A percentile compares a stretch with the other conserved stretches of the same genome.
Evolutionary conservation across 2,113 vertebrate genomes (phyloP).

Genomic region (Bombycilla garrulus): DNA sequence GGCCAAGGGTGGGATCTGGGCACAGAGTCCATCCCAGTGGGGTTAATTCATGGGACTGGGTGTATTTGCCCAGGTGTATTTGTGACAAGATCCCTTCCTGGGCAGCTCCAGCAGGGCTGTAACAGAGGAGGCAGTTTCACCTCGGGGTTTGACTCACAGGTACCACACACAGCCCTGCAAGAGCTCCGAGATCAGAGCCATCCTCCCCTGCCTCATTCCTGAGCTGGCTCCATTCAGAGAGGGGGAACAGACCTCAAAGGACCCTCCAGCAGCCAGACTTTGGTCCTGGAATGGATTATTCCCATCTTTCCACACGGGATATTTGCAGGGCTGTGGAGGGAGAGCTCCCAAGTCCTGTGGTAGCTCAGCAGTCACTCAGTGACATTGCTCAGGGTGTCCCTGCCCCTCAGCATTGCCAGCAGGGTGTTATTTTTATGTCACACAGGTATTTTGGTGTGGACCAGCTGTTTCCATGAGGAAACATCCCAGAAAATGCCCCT

Average conservation of each 20-base stretch:
- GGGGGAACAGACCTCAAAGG: constrained; percentile 4
- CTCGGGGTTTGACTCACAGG: not conserved
- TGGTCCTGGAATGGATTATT: not conserved
- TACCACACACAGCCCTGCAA: not conserved
- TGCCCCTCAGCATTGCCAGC: not conserved
- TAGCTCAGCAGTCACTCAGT: not conserved
- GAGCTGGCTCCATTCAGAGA: not conserved
- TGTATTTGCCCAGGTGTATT: not conserved
- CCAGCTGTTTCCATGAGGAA: not conserved
- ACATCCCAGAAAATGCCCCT: not conserved
- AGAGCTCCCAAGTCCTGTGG: not conserved
- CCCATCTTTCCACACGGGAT: not conserved
- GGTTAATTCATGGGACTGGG: accelerated
- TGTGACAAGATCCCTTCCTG: not conserved
- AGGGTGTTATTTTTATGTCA: not conserved
- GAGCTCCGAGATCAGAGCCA: accelerated
- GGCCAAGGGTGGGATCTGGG: not conserved
- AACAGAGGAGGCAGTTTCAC: not conserved
- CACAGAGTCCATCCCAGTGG: not conserved
- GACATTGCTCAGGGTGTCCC: not conserved
- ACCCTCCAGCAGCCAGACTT: not conserved
- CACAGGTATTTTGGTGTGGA: not conserved
- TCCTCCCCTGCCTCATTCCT: not conserved
- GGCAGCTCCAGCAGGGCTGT: not conserved
- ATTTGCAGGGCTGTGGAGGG: not conserved